Evolutionary conservation across 2,113 vertebrate genomes (phyloP).

Genomic region (Notiomystis cincta): DNA sequence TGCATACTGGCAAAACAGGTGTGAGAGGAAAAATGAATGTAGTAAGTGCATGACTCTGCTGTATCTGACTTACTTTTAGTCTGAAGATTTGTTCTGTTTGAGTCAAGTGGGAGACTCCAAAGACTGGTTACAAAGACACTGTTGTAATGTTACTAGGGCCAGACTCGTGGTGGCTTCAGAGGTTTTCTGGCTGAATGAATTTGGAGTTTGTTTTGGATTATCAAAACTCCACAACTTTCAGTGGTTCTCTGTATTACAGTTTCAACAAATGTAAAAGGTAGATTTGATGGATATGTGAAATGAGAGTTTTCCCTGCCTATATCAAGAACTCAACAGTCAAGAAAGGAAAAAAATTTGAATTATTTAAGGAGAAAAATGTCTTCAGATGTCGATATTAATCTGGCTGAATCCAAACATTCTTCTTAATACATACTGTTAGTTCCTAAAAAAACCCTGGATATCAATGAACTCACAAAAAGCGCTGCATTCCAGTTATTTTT

Average conservation of each 20-base stretch:
- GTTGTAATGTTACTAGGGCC: neutral
- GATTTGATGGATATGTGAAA: neutral
- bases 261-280: neutral
- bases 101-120: neutral
- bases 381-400: neutral
- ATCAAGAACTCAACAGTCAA: neutral
- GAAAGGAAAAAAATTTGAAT: neutral
- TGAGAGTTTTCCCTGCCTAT: neutral
- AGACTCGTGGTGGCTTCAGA: neutral
- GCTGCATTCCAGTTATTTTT: neutral
- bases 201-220: constrained; percentile 7
- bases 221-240: neutral
- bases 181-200: neutral
- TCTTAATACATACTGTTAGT: neutral
- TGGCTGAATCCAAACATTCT: neutral
- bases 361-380: neutral
- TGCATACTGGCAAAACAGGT: neutral
- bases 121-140: neutral
- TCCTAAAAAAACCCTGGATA: neutral
- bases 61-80: neutral
- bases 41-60: neutral
- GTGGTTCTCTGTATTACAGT: neutral
- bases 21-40: neutral
- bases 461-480: neutral
- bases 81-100: neutral